Evolutionary conservation across 2,113 vertebrate genomes (phyloP), one percentile per base, ranked within the genome.

Genomic region (Condylura cristata): DNA sequence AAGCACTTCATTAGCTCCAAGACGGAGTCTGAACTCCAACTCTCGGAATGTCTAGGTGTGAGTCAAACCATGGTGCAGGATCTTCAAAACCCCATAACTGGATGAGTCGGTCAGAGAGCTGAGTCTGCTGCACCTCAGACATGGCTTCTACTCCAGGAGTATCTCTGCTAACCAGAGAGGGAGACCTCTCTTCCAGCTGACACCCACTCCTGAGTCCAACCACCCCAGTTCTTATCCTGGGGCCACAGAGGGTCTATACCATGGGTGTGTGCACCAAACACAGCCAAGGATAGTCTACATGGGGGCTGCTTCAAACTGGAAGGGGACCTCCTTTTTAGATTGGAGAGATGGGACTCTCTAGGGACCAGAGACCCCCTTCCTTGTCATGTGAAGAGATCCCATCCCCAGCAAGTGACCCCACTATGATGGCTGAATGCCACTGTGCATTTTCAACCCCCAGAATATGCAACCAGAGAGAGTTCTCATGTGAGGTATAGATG

Each of bases 1-100:
- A 75, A 78, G 74, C 56, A 80, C 89, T 90, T 96, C 93, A 87
- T 97, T 93, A 93, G 93, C 72, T 76, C 80, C 3, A 10, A 94
- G 93, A 61, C 79, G 1, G 51, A 86, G 51, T 65, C 41, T 48
- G 61, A 78, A 58, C 72, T 37, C 58, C 68, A 78, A 68, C 48
- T 68, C 28, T 8, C 18, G 79, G 56, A 74, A 60, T 0, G 6
- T 65, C 63, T 32, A 51, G n/a, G 65, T 28, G 51, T 53, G 28
- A 68, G 63, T 72, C 56, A 74, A 51, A 63, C 66, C 20, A 9
- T 1, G 13, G 32, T 6, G 72, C 3, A 2, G 51, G 51, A 17
- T 20, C 17, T 20, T 56, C n/a, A 44, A 44, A 30, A 11, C 63
- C n/a, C 0, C 0, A 26, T 1, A 0, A 5, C 22, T 4, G 39